Conservation (phyloP, 2,797 vertebrate species). For the Ibycter americanus region DNA sequence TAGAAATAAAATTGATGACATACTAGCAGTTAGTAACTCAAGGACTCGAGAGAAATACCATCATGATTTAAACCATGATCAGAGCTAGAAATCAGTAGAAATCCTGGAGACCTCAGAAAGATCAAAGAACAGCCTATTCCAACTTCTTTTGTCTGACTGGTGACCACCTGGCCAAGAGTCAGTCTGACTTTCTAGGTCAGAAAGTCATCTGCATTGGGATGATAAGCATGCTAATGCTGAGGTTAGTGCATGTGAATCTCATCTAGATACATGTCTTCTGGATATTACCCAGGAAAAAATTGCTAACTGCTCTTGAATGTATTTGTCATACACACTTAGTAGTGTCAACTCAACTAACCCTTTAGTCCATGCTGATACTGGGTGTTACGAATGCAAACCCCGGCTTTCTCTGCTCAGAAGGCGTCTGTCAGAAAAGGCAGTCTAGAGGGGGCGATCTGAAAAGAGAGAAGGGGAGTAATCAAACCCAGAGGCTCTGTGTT, state of each 20-base stretch:
- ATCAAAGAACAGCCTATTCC: neutral
- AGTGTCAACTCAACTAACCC: neutral
- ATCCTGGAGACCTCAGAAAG: neutral
- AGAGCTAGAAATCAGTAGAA: neutral
- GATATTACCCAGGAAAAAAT: neutral
- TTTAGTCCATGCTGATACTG: neutral
- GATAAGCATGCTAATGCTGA: neutral
- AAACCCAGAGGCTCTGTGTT: neutral
- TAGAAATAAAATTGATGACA: neutral
- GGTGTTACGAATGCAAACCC: neutral
- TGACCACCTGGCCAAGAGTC: neutral
- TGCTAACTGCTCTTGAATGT: neutral
- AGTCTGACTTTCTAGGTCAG: neutral
- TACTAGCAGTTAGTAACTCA: neutral
- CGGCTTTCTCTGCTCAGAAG: neutral
- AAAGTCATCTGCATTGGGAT: neutral
- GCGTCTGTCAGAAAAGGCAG: neutral
- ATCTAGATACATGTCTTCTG: neutral
- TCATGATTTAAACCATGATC: neutral
- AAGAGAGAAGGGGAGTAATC: neutral
- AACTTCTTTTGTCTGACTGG: neutral
- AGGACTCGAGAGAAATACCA: neutral
- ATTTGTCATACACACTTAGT: neutral
- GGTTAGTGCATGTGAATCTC: neutral
- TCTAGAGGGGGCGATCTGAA: neutral